Conservation (phyloP, 2,113 vertebrate species). For the Xyrauchen texanus region DNA sequence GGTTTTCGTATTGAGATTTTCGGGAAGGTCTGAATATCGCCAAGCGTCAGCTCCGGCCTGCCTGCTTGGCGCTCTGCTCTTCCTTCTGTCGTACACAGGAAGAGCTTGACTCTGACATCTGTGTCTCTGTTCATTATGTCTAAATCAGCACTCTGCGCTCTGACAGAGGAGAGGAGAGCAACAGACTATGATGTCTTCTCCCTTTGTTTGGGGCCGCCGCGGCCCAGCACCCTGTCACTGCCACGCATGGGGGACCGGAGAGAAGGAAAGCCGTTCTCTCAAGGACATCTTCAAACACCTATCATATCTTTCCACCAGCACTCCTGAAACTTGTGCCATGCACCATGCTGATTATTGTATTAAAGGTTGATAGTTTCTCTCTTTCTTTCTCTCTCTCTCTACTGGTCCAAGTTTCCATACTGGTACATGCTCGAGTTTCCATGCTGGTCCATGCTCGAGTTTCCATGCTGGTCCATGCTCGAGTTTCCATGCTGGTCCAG, state of each 20-base stretch:
- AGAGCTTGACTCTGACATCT: conserved; percentile 67
- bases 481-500: too few species aligned
- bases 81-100: conserved; percentile 77
- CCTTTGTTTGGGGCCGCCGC: conserved; percentile 26
- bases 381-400: too few species aligned
- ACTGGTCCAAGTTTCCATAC: too few species aligned
- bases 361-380: neutral
- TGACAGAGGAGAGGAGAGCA: conserved; percentile 47
- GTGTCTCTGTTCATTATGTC: conserved; percentile 74
- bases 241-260: neutral
- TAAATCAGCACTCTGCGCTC: conserved; percentile 75
- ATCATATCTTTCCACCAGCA: neutral
- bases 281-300: neutral
- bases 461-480: too few species aligned
- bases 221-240: conserved; percentile 13
- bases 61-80: conserved; percentile 71
- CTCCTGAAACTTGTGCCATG: conserved; percentile 10
- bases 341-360: conserved; percentile 21
- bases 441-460: too few species aligned
- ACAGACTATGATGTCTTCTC: conserved; percentile 37
- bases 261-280: conserved; percentile 8
- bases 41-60: conserved; percentile 73
- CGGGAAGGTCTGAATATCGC: conserved; percentile 50
- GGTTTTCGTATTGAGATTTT: neutral
- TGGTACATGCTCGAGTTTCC: too few species aligned